These are phyloP conservation scores for Latrodectus elegans DNA, from an alignment of 2,888 invertebrate species.

Conservation along the genomic window DNA sequence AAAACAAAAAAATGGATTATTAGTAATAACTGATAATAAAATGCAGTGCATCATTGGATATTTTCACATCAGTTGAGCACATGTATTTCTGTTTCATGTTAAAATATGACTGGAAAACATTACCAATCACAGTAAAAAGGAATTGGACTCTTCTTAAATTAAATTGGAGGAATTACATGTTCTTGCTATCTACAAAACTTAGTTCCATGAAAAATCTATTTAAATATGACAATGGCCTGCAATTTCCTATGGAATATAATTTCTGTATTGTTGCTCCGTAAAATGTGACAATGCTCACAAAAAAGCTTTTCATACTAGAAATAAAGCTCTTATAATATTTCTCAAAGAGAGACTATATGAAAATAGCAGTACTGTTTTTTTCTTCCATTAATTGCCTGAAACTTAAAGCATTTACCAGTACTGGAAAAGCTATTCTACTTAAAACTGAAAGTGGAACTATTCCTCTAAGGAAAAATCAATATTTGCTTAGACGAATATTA, in stretches of 20 bases:
- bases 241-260: not conserved
- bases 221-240: not conserved
- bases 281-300: not conserved
- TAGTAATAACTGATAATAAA: not conserved
- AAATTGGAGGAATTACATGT: not conserved
- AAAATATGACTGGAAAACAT: not conserved
- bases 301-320: not conserved
- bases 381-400: not conserved
- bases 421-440: not conserved
- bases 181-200: not conserved
- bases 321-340: not conserved
- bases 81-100: not conserved
- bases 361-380: not conserved
- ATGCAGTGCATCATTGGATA: constrained; percentile 5
- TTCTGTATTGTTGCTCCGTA: not conserved
- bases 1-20: constrained; percentile 8
- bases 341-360: not conserved
- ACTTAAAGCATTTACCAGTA: not conserved
- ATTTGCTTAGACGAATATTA: not conserved
- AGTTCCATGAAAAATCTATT: not conserved
- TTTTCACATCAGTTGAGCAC: constrained; percentile 2
- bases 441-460: not conserved
- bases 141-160: not conserved
- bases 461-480: not conserved
- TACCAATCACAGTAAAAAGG: not conserved